These are phyloP conservation scores for Rhinolophus sinicus DNA, from an alignment of 2,113 vertebrate genomes.

Conservation along the genomic window DNA sequence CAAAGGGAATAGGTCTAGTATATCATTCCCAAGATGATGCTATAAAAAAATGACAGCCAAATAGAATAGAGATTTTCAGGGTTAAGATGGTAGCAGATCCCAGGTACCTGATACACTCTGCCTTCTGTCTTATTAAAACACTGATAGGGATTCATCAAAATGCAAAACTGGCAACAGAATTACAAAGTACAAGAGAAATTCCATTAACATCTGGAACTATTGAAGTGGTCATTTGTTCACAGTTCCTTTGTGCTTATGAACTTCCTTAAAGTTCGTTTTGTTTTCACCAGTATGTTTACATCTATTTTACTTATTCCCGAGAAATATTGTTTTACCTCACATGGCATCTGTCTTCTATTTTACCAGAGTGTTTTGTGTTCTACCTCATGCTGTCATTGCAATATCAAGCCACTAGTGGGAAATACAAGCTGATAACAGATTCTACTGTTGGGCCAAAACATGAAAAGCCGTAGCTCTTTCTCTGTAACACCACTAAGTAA, in stretches of 20 bases:
- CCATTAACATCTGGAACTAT: neutral
- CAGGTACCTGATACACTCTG: neutral
- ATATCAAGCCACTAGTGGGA: neutral
- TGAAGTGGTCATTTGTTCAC: neutral
- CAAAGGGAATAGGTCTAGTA: neutral
- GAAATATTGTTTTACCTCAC: neutral
- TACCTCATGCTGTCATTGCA: neutral
- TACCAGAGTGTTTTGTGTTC: neutral
- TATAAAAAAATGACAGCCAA: neutral
- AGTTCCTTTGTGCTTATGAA: neutral
- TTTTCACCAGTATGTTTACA: neutral
- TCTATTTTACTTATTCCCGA: neutral
- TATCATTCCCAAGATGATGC: neutral
- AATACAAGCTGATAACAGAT: neutral
- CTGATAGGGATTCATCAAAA: neutral
- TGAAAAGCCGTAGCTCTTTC: neutral
- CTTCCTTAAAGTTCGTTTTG: neutral
- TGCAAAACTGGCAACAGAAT: neutral
- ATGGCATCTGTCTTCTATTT: neutral
- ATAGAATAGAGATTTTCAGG: neutral
- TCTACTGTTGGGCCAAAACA: neutral
- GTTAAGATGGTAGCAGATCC: neutral
- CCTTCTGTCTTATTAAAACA: neutral
- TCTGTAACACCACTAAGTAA: neutral
- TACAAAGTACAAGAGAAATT: neutral